Evolutionary conservation across 30 jellyfish, hydroid and myxozoan species (phyloP).

Genomic region (Aurelia aurita): DNA sequence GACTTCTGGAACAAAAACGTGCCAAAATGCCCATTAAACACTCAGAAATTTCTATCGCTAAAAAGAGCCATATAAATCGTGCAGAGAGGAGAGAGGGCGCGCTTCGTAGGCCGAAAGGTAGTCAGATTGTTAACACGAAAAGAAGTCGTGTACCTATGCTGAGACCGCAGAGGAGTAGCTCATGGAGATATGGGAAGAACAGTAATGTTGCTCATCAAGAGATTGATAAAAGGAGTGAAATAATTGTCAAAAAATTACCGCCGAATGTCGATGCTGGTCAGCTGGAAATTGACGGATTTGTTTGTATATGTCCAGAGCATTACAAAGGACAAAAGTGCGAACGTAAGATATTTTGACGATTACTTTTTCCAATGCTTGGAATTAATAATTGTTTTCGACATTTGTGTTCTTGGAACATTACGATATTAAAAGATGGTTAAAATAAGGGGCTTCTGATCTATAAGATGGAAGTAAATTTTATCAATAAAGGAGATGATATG

Average conservation of each 20-base stretch:
- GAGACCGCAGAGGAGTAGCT: background rate
- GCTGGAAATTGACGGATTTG: conserved; percentile 84
- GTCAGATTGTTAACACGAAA: background rate
- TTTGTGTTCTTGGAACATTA: no score
- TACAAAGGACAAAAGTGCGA: conserved; percentile 91
- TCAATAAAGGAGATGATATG: no score
- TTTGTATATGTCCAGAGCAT: conserved; percentile 84
- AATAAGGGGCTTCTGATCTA: no score
- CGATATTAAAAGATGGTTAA: no score
- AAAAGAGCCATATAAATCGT: conserved; percentile 13
- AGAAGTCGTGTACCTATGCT: background rate
- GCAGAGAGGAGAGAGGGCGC: background rate
- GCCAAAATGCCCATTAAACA: conserved; percentile 19
- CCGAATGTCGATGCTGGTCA: conserved; percentile 67
- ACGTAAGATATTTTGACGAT: conserved; percentile 28
- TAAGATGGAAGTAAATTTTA: no score
- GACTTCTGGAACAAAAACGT: background rate
- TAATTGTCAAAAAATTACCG: conserved; percentile 37
- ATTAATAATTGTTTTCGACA: no score
- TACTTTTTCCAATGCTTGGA: no score
- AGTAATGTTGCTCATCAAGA: conserved; percentile 4
- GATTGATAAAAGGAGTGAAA: conserved; percentile 22
- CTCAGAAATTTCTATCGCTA: conserved; percentile 11
- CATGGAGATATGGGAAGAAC: conserved; percentile 34
- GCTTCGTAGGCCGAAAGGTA: background rate